Evolutionary conservation across 2,888 invertebrate species (phyloP).

Genomic region (Alitta virens): DNA sequence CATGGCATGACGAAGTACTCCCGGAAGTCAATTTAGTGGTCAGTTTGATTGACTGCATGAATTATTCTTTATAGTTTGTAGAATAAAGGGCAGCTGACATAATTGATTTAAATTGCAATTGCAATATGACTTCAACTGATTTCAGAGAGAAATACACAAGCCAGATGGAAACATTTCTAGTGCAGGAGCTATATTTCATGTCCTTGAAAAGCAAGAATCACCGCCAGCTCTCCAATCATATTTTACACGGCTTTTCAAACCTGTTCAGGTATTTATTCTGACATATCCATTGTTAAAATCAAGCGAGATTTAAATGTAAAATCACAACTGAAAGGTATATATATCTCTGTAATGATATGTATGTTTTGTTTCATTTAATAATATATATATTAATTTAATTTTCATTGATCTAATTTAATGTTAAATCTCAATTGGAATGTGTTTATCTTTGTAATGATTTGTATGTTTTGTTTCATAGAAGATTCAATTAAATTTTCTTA

Average conservation of each 20-base stretch:
- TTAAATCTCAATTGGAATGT: too few species aligned
- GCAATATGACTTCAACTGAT: neutral
- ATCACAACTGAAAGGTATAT: too few species aligned
- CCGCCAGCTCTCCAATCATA: conserved; percentile 42
- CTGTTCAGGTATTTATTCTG: conserved; percentile 39
- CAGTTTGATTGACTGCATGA: too few species aligned
- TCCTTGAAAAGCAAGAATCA: conserved; percentile 33
- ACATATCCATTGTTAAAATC: too few species aligned
- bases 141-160: conserved; percentile 29
- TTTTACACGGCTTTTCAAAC: conserved; percentile 42
- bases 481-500: too few species aligned
- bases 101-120: neutral
- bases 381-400: too few species aligned
- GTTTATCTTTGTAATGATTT: too few species aligned
- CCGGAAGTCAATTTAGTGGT: neutral
- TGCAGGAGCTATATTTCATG: conserved; percentile 45
- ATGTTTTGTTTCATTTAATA: too few species aligned
- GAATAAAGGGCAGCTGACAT: neutral
- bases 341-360: neutral
- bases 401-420: too few species aligned
- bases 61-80: too few species aligned
- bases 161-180: conserved; percentile 35
- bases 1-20: conserved; percentile 8
- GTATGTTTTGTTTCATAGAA: too few species aligned
- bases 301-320: too few species aligned